Conservation (phyloP, 2,113 vertebrate genomes). For the Piaya cayana region DNA sequence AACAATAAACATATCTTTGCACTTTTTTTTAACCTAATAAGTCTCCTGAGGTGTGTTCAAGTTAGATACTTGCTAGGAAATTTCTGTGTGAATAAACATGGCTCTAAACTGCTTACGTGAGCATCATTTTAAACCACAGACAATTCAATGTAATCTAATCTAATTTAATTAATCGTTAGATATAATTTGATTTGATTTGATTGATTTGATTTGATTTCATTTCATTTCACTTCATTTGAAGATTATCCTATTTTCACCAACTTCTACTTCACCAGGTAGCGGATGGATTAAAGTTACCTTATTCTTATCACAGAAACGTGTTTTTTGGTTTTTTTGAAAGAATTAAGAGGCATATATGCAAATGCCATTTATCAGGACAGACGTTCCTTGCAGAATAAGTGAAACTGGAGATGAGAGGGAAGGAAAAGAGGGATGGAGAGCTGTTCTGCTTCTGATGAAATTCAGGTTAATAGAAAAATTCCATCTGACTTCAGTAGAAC, state of each 20-base stretch:
- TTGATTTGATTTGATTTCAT: neutral
- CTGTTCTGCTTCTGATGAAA: neutral
- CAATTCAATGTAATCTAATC: neutral
- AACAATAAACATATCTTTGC: neutral
- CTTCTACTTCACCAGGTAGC: neutral
- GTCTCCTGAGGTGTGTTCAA: neutral
- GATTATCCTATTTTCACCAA: neutral
- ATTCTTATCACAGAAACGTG: neutral
- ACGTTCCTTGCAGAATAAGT: neutral
- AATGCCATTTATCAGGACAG: neutral
- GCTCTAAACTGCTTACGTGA: neutral
- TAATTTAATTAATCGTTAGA: neutral
- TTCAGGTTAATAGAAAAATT: neutral
- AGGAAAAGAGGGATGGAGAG: rapidly evolving
- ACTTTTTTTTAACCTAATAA: neutral
- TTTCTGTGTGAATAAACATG: neutral
- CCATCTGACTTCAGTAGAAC: neutral
- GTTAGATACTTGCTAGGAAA: neutral
- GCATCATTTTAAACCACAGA: neutral
- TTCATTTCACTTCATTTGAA: neutral
- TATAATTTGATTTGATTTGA: neutral
- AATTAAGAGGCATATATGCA: neutral
- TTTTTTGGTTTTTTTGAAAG: neutral
- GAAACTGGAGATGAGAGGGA: neutral
- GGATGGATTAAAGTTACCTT: neutral